These are phyloP conservation scores for Enteromius thamalakanensis DNA, from an alignment of 2,797 vertebrate species.

Conservation along the genomic window DNA sequence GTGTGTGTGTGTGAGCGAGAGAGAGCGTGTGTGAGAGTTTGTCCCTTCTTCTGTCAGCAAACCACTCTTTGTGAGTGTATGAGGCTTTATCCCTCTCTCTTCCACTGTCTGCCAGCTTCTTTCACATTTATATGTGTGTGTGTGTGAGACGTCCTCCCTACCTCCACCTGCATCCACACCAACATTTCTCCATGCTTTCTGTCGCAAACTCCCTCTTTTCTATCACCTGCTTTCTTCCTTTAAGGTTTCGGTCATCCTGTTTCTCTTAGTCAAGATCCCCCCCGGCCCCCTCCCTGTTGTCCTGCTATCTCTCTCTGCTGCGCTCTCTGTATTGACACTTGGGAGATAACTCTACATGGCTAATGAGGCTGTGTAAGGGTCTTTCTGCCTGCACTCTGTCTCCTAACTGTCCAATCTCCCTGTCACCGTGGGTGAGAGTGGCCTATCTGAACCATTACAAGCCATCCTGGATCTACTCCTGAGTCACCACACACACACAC, in stretches of 20 bases:
- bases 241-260: slow-evolving; percentile 26
- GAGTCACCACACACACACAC: slow-evolving; percentile 36
- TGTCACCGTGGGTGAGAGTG: slow-evolving; percentile 57
- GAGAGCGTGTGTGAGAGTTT: not conserved
- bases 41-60: slow-evolving; percentile 43
- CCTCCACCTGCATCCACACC: slow-evolving; percentile 30
- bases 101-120: slow-evolving; percentile 52
- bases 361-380: slow-evolving; percentile 84
- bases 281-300: slow-evolving; percentile 53
- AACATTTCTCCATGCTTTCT: slow-evolving; percentile 28
- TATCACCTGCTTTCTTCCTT: slow-evolving; percentile 44
- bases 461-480: slow-evolving; percentile 47
- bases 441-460: slow-evolving; percentile 61
- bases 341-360: slow-evolving; percentile 86
- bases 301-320: slow-evolving; percentile 80
- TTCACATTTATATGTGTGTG: slow-evolving; percentile 65
- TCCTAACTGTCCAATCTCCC: slow-evolving; percentile 75
- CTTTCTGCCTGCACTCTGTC: slow-evolving; percentile 75
- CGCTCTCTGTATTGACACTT: slow-evolving; percentile 89
- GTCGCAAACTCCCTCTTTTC: slow-evolving; percentile 47
- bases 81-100: slow-evolving; percentile 43
- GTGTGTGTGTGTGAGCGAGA: slow-evolving; percentile 21
- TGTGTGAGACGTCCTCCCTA: not conserved
- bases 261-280: slow-evolving; percentile 15
- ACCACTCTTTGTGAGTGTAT: slow-evolving; percentile 41